Evolutionary conservation across 2,113 vertebrate species (phyloP).

Genomic region (Irena cyanogastra): DNA sequence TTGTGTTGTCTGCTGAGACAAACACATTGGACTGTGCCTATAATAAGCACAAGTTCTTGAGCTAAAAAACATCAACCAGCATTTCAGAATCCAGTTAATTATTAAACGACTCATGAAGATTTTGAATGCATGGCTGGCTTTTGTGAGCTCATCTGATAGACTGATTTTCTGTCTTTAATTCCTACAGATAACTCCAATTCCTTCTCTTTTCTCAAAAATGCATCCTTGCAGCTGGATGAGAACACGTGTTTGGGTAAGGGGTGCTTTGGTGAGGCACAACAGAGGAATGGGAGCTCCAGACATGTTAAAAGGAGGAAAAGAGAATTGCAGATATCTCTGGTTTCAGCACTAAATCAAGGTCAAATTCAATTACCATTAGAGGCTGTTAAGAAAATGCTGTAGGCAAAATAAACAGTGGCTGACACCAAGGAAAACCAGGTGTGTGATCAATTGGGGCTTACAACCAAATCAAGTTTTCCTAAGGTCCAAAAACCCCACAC

Average conservation of each 20-base stretch:
- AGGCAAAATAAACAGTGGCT: background rate
- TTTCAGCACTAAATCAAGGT: background rate
- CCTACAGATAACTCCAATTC: background rate
- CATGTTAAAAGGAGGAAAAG: background rate
- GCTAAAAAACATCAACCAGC: conserved; percentile 18
- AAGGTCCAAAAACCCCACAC: accelerated
- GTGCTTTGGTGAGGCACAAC: background rate
- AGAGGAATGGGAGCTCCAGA: background rate
- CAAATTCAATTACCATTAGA: background rate
- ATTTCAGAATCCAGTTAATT: conserved; percentile 53
- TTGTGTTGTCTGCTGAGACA: background rate
- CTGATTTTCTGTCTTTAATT: background rate
- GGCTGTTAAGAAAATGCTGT: background rate
- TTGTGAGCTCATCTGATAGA: background rate
- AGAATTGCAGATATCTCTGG: background rate
- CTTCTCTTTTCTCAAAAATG: background rate
- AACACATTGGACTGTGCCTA: background rate
- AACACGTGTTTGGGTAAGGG: background rate
- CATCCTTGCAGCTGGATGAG: background rate
- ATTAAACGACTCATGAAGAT: conserved; percentile 53
- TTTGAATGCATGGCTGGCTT: conserved; percentile 4
- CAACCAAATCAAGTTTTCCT: no score
- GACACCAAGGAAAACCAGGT: background rate
- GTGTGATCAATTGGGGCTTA: background rate
- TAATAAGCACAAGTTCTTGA: conserved; percentile 7